Percentiles rank a stretch among this genome's conserved stretches.
Evolutionary conservation across 2,888 invertebrate species (phyloP).

Genomic region (Cosmorhoe ocellata): DNA sequence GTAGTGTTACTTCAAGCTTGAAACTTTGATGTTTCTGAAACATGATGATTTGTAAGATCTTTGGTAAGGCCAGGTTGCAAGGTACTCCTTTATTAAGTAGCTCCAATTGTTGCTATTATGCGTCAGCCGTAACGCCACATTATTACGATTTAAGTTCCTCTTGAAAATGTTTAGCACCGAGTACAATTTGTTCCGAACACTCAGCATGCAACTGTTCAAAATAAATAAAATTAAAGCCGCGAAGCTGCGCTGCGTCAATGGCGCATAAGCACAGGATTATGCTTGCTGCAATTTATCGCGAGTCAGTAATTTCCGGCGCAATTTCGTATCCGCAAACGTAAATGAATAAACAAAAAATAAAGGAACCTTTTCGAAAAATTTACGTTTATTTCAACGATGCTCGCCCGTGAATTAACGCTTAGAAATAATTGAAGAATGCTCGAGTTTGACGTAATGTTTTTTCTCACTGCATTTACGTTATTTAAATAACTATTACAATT

Average conservation of each 20-base stretch:
- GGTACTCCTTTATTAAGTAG: too few species aligned
- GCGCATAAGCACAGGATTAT: conserved; percentile 20
- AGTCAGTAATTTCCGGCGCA: conserved; percentile 35
- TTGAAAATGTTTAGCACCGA: neutral
- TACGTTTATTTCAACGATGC: conserved; percentile 23
- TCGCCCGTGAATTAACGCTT: conserved; percentile 13
- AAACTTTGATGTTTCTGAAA: too few species aligned
- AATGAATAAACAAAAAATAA: too few species aligned
- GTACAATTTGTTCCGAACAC: conserved; percentile 3
- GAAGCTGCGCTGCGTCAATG: conserved; percentile 10
- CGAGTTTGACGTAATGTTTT: neutral
- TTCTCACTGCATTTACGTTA: neutral
- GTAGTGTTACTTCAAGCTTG: too few species aligned
- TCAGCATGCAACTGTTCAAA: conserved; percentile 11
- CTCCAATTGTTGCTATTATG: too few species aligned
- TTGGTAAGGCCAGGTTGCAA: too few species aligned
- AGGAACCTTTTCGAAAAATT: conserved; percentile 15
- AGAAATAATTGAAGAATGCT: conserved; percentile 17
- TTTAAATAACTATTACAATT: too few species aligned
- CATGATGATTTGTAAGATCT: too few species aligned
- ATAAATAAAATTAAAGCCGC: conserved; percentile 7
- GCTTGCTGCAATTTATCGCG: conserved; percentile 27
- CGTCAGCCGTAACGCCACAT: too few species aligned
- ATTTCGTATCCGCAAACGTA: conserved; percentile 29
- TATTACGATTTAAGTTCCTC: too few species aligned